Base-by-base conservation (phyloP, 2,888 invertebrate species). In the Gerris lacustris region DNA sequence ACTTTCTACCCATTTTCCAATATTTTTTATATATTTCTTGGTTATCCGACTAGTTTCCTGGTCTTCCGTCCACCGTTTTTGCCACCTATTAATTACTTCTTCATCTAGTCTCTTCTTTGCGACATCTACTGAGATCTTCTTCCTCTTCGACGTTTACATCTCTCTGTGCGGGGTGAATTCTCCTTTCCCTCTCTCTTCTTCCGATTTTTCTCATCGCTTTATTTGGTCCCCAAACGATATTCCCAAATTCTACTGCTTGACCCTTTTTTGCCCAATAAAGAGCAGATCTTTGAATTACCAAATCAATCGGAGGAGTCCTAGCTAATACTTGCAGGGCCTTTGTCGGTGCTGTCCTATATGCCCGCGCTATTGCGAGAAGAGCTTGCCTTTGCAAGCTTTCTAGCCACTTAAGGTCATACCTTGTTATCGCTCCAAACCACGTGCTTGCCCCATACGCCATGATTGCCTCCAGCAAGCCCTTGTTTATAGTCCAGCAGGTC, bases 271-370 rank as follows among this genome's bases (percentile, higher is more conserved):
- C 15, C 55, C 15, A 11, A 66, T 45, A 70, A 6, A 7, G 5
- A 0, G 70, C 70, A 1, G 67, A 67, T 4, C 67, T 62, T 9
- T 70, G 62, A 1, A 70, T 62, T n/a, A 67, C 9, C 44, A 70
- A 15, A 6, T 70, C 67, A 6, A 69, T 43, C 4, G 67, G 70
- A 4, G 31, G 18, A 5, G 15, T n/a, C 5, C 67, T 67, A 7
- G 71, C 68, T 17, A 71, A 1, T 6, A 71, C 68, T 7, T 71
- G 71, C 5, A 71, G 63, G 1, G 71, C 68, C 31, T 43, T 18
- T 6, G 71, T 71, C 18, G 71, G 31, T 1, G 64, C 44, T 2
- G 71, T 71, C 17, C 68, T 31, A 6, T 71, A 71, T 6, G 68
- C 71, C 5, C 45, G 55, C 4, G 68, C 55, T 6, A 68, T 6